Evolutionary conservation across 92 coral and sea anemone genomes (phyloP), one percentile per base, ranked within the genome.

Genomic region (Epizoanthus ramosus): DNA sequence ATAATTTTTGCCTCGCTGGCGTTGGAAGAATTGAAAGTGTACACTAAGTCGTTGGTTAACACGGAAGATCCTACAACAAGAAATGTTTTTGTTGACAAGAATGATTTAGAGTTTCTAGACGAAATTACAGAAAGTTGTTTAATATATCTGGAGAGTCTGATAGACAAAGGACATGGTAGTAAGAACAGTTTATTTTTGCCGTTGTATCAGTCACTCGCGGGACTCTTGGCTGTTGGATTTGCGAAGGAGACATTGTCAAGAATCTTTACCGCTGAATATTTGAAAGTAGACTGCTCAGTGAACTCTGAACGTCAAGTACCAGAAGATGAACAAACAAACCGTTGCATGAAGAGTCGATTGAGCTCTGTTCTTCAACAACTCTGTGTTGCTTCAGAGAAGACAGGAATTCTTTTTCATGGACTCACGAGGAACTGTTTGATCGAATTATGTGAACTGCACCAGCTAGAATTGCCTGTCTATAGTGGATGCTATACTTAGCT

Each of bases 361-460:
- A 22, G 22, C 8, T 37, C 71, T 60, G 68, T 61, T 1, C 15
- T 77, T 22, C 82, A 39, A 59, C 54, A 61, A 23, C 23, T 77
- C 14, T 22, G 8, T 9, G 47, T 25, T 9, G 22, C 57, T 61
- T 60, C 59, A 17, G 70, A 22, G 41, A 59, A 19, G 82, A 21
- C 58, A 35, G 57, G 25, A n/a, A 54, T 77, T 77, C 43, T 77
- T 5, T 77, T 52, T 22, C 82, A 77, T 77, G 69, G 7, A 13
- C 82, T 77, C 0, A 18, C 66, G 25, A 61, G 70, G 22, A 77
- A 61, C 50, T 53, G 69, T 23, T 61, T 77, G 59, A 77, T 10
- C 59, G 82, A 77, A 43, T 45, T 77, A 39, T 77, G 82, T 61
- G 70, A 77, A 39, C 10, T 77, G 21, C 59, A 60, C 19, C 58